These are phyloP conservation scores for Myotis brandtii DNA, from an alignment of 2,113 vertebrate species.

Conservation along the genomic window DNA sequence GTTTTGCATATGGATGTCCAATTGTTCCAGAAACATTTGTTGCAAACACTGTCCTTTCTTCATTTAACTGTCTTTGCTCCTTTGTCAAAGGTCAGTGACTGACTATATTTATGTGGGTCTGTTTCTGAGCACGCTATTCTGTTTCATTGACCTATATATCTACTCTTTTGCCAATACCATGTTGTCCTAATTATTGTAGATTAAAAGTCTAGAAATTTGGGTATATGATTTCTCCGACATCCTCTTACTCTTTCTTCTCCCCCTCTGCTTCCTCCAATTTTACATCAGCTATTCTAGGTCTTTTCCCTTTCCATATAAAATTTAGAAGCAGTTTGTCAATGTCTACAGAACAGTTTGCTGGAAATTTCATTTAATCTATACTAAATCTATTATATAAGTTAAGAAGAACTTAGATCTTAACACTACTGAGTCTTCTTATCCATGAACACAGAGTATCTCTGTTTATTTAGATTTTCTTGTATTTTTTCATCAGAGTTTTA, in stretches of 20 bases:
- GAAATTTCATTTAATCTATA: background rate
- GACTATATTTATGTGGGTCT: background rate
- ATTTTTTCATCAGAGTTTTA: background rate
- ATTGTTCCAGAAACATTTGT: conserved; percentile 7
- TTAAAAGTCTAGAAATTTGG: background rate
- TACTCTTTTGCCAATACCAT: background rate
- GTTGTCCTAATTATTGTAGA: background rate
- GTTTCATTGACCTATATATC: background rate
- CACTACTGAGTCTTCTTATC: background rate
- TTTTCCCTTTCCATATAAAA: background rate
- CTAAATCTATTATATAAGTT: conserved; percentile 23
- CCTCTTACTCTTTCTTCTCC: background rate
- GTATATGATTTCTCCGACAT: background rate
- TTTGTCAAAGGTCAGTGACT: conserved; percentile 11
- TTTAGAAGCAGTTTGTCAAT: background rate
- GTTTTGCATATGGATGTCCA: conserved; percentile 25
- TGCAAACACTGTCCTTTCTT: background rate
- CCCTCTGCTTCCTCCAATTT: background rate
- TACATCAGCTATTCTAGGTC: background rate
- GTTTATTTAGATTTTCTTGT: background rate
- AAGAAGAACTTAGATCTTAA: background rate
- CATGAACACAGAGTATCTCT: background rate
- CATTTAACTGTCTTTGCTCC: conserved; percentile 8
- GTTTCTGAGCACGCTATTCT: background rate
- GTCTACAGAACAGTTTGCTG: background rate